Evolutionary conservation across 1,140 invertebrate genomes (phyloP), one percentile per base, ranked within the genome.

Genomic region (Drosophila equinoxialis): DNA sequence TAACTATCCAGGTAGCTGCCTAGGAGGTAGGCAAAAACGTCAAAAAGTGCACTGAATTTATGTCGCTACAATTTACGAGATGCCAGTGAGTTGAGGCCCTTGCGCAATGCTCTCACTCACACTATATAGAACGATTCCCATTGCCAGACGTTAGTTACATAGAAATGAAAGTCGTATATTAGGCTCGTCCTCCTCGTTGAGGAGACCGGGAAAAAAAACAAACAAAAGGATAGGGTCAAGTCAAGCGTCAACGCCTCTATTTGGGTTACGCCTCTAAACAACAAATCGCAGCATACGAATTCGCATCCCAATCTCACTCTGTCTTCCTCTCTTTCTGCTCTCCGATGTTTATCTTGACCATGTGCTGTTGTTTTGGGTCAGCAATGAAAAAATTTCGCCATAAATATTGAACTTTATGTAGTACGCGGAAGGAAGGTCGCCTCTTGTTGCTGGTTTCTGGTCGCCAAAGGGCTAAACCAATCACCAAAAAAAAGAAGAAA

Each of bases 391-490:
- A 77, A 80, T 61, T 68, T 72, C 17, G 73, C 73, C 84, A 83
- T 87, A 87, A 87, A 87, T 87, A 89, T 89, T 80, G 73, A 83
- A 83, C 83, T 87, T 87, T 87, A 87, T 87, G 79, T 87, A 86
- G 83, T 86, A 76, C 79, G 75, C 82, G 79, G 74, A 78, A 65
- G 82, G 71, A 77, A 70, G 74, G 66, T 51, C 45, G 45, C 17
- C 17, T 37, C 35, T 37, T 1, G 11, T 11, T 8, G 35, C 6
- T 11, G 35, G 2, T 37, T 11, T 8, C 37, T 39, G 37, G 10
- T 39, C 45, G 45, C 20, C 37, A 39, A 39, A 39, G 20, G 45
- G 45, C 8, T 20, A 20, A 75, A 71, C 65, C 73, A 76, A 76
- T 76, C 74, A 70, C 41, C 78, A 75, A 81, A 58, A 57, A 51